These are phyloP conservation scores for Geotrupes spiniger DNA, from an alignment of 2,888 invertebrate species.

Conservation along the genomic window DNA sequence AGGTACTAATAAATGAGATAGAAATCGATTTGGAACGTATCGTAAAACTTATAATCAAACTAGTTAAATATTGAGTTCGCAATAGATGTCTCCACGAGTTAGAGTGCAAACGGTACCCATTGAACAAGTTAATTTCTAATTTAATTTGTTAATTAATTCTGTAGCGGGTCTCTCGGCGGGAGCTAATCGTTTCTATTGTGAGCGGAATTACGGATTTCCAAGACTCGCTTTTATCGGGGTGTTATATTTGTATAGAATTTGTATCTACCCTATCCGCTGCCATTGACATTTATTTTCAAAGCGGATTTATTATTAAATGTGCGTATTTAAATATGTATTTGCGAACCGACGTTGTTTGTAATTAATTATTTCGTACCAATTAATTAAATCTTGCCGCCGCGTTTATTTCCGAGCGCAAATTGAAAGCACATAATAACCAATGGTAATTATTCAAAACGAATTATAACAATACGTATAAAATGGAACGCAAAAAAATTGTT, in stretches of 20 bases:
- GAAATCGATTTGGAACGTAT: constrained; percentile 3
- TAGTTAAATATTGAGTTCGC: constrained; percentile 25
- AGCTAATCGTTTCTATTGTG: constrained; percentile 51
- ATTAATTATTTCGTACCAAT: constrained; percentile 2
- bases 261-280: constrained; percentile 36
- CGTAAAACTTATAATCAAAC: constrained; percentile 23
- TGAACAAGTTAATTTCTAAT: constrained; percentile 56
- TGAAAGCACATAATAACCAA: constrained; percentile 3
- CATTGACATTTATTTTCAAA: constrained; percentile 46
- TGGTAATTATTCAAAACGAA: neutral
- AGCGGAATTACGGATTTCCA: constrained; percentile 48
- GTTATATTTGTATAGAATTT: constrained; percentile 37
- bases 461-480: neutral
- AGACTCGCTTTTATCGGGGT: constrained; percentile 30
- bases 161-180: constrained; percentile 47
- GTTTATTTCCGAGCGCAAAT: constrained; percentile 6
- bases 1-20: constrained; percentile 6
- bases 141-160: constrained; percentile 56
- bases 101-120: constrained; percentile 34
- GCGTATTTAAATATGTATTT: constrained; percentile 19
- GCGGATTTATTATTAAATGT: constrained; percentile 23
- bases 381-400: constrained; percentile 7
- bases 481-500: neutral
- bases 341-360: constrained; percentile 5
- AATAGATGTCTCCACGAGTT: constrained; percentile 23